Evolutionary conservation across 2,888 invertebrate species (phyloP), one percentile per base, ranked within the genome.

Genomic region (Notodonta dromedarius): DNA sequence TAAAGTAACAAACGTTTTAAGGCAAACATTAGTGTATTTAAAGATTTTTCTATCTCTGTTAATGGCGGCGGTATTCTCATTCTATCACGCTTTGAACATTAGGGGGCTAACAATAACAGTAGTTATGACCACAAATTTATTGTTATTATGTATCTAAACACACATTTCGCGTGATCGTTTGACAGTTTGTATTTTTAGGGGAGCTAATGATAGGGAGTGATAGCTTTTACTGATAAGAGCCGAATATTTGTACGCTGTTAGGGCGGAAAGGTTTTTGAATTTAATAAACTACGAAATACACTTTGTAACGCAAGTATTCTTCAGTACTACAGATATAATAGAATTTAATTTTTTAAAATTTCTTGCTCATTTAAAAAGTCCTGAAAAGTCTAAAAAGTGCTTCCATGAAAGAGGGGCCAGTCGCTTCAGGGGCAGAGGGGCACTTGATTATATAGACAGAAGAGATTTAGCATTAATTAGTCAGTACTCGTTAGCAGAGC

Each of bases 71-170:
- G 58, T 77, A 84, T 79, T 78, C 68, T 77, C 84, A 74, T 86
- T 86, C 80, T 78, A 88, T 89, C 91, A 91, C 91, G 91, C 83
- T 78, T 80, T 71, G 66, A 64, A 83, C 88, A 87, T 91, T 90
- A 90, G 69, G 79, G 24, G 80, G 77, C 70, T 66, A 76, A 76
- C 87, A 87, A 86, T 87, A 85, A 85, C 85, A 77, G 76, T 81
- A 82, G 89, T 89, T 85, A 86, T 81, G 73, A 9, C 73, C 77
- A 74, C 78, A 71, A 84, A 90, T 89, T 90, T 90, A 90, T 88
- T 84, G 85, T 88, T 83, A 86, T 85, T 85, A 80, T 81, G 70
- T 70, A 71, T 74, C 73, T 80, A 81, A 86, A 87, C 83, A 83
- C 85, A 82, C 82, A 81, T 82, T 82, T 86, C 70, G 84, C 84